Conservation (phyloP, 2,888 invertebrate species). For the Apoderus coryli region DNA sequence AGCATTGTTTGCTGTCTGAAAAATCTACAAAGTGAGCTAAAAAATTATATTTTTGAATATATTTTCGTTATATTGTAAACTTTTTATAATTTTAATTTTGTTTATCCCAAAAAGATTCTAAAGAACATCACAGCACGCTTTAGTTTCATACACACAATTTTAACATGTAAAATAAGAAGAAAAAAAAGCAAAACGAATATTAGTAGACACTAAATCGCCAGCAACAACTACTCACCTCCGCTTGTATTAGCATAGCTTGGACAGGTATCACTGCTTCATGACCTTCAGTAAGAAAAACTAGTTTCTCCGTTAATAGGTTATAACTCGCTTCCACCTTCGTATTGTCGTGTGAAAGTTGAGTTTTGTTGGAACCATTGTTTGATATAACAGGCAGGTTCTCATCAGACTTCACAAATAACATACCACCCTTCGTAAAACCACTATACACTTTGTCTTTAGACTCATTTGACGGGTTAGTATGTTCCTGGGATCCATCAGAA, state of each 20-base stretch:
- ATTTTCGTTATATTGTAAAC: no score
- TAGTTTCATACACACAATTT: no score
- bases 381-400: neutral
- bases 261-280: constrained; percentile 40
- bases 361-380: constrained; percentile 3
- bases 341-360: constrained; percentile 13
- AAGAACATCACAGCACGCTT: no score
- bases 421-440: constrained; percentile 30
- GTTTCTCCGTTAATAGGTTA: constrained; percentile 38
- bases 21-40: no score
- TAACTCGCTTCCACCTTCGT: constrained; percentile 31
- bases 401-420: constrained; percentile 27
- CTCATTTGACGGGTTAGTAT: constrained; percentile 23
- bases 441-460: constrained; percentile 18
- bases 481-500: constrained; percentile 16
- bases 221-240: constrained; percentile 43
- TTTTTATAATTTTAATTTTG: no score
- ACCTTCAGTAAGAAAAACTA: constrained; percentile 42
- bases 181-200: no score
- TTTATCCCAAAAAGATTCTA: no score
- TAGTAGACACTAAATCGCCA: no score
- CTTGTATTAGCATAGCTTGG: constrained; percentile 44
- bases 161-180: no score
- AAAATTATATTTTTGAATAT: no score
- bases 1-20: no score